Evolutionary conservation across 2,113 vertebrate species (phyloP).

Genomic region (Ameiurus melas): DNA sequence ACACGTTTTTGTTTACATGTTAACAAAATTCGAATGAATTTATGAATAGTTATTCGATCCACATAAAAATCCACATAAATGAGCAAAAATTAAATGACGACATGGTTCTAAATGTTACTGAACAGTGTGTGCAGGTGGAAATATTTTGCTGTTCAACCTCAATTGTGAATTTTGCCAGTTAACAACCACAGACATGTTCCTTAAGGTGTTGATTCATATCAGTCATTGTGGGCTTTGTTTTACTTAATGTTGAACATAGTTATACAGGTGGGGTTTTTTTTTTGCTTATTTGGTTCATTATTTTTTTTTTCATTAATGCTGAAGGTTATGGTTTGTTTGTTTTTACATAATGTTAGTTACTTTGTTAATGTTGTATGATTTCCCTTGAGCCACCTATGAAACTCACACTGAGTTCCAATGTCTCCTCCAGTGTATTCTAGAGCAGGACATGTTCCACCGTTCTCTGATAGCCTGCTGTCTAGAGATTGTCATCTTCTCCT

Average conservation of each 20-base stretch:
- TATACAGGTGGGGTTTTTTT: neutral
- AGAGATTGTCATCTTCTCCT: slow-evolving; percentile 88
- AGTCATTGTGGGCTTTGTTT: neutral
- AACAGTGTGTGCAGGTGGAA: neutral
- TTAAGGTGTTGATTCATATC: neutral
- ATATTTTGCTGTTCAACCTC: neutral
- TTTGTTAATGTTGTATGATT: neutral
- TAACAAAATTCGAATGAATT: neutral
- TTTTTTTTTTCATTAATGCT: neutral
- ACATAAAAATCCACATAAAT: neutral
- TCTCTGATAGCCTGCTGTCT: slow-evolving; percentile 89
- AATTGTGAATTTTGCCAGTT: neutral
- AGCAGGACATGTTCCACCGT: slow-evolving; percentile 89
- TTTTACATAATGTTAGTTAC: neutral
- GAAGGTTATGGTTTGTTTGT: neutral
- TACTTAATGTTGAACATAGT: neutral
- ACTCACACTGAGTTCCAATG: neutral
- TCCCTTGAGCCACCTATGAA: neutral
- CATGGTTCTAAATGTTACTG: neutral
- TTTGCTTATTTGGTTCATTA: neutral
- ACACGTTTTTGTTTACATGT: neutral
- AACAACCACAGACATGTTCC: neutral
- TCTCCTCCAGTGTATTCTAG: slow-evolving; percentile 80
- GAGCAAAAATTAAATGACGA: neutral
- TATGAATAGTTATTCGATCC: neutral